Evolutionary conservation across 2,888 invertebrate genomes (phyloP), one percentile per base, ranked within the genome.

Genomic region (Urechis unicinctus): DNA sequence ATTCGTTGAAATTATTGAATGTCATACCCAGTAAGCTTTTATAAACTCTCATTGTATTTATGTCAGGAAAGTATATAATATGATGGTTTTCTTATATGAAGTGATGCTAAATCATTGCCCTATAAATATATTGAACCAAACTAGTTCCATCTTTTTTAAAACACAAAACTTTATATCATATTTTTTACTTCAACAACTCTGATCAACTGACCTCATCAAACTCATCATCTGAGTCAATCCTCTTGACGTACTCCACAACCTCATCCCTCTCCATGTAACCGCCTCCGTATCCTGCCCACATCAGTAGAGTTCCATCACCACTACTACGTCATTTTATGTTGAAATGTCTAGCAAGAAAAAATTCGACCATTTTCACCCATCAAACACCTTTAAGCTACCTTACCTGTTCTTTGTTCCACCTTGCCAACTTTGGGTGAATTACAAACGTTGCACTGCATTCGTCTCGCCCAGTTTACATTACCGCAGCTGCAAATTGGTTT

Each of bases 401-500:
- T 58, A 70, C 80, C 82, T 52, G 83, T 83, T 62, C 89, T 81
- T 70, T 87, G 87, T 76, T 91, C 87, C 58, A 92, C 88, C 80
- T 95, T 94, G 22, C 91, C 92, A 78, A 92, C 91, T 80, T 96
- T 96, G 0, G 97, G 95, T 3, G 96, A 92, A 81, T 96, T 97
- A 79, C 98, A 98, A 82, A 98, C 91, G 79, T 98, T 98, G 80
- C 98, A 98, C 53, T 90, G 91, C 72, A 88, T 88, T 54, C 98
- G 83, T 61, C 95, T 83, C 26, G 97, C 96, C 98, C 95, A 95
- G 79, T 98, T 98, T 13, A 98, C 97, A 80, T 98, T 98, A n/a
- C 96, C 96, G 81, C 98, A 98, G 78, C 82, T 83, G 55, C 24
- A 64, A 60, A 42, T 36, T 9, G 36, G 17, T 9, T n/a, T n/a